phyloP scores from a whole-genome alignment of 2,888 invertebrate genomes.

The Ametastegia equiseti region DNA sequence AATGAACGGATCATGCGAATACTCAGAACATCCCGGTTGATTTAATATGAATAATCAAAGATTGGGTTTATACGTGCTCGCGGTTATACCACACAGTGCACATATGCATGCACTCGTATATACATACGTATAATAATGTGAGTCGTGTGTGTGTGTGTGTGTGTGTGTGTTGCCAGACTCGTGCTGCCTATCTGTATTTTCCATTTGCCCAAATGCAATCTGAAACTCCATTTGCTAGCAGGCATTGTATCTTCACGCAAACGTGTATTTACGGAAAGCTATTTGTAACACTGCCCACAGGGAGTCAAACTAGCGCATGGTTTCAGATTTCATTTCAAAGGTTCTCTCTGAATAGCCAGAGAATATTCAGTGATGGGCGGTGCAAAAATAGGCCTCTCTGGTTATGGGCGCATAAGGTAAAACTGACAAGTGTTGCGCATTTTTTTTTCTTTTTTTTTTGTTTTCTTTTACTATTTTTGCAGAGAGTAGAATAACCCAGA shows the following conservation, averaged over 20 bases:
- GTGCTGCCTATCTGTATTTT: constrained; percentile 42
- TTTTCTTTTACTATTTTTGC: too few relatives aligned
- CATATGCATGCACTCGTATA: not conserved
- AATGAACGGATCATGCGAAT: constrained; percentile 12
- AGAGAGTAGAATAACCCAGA: not conserved
- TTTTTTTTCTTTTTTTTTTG: too few relatives aligned
- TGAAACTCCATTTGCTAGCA: constrained; percentile 46
- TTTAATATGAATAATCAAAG: constrained; percentile 9
- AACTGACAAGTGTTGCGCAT: not conserved
- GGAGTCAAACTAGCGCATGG: constrained; percentile 41
- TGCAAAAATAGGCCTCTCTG: constrained; percentile 5
- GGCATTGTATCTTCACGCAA: constrained; percentile 45
- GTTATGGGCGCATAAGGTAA: not conserved
- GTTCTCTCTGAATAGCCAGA: constrained; percentile 17
- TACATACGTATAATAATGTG: constrained; percentile 27
- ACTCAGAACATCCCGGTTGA: constrained; percentile 13
- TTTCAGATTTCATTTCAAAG: constrained; percentile 40
- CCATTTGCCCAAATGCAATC: constrained; percentile 44
- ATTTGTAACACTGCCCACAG: constrained; percentile 44
- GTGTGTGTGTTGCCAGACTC: not conserved
- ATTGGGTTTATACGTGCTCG: not conserved
- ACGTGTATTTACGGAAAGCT: constrained; percentile 46
- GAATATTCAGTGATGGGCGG: constrained; percentile 33
- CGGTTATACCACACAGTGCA: not conserved
- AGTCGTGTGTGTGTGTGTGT: not conserved